Conservation (phyloP, 2,797 vertebrate species). For the Meda fulgida region DNA sequence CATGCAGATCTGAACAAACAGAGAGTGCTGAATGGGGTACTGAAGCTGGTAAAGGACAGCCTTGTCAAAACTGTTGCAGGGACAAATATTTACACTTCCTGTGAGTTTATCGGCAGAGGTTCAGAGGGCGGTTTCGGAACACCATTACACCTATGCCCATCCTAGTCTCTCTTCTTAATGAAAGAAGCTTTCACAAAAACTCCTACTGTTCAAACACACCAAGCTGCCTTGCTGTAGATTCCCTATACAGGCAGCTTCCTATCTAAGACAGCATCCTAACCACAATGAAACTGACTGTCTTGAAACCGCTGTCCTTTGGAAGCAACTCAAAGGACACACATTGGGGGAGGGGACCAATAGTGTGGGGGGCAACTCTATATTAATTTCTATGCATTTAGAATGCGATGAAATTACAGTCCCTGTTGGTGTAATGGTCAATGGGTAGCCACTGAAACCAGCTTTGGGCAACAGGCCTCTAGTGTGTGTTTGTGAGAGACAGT, state of each 20-base stretch:
- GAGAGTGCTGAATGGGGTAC: slow-evolving; percentile 54
- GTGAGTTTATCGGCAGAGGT: slow-evolving; percentile 60
- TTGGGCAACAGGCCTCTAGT: not conserved
- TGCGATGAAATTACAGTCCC: not conserved
- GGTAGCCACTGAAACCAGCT: not conserved
- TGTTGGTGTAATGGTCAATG: not conserved
- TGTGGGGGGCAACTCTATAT: not conserved
- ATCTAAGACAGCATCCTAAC: not conserved
- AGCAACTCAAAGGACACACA: not conserved
- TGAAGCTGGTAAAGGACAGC: slow-evolving; percentile 51
- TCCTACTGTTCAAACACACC: not conserved
- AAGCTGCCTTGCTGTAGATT: not conserved
- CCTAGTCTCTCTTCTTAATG: slow-evolving; percentile 39
- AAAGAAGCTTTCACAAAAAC: slow-evolving; percentile 43
- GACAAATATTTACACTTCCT: slow-evolving; percentile 65
- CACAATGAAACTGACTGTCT: not conserved
- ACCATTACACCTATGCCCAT: slow-evolving; percentile 38
- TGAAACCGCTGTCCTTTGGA: not conserved
- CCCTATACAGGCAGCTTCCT: not conserved
- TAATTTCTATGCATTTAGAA: not conserved
- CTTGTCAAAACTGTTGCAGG: slow-evolving; percentile 54
- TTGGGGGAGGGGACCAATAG: too few species aligned
- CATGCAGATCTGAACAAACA: slow-evolving; percentile 36
- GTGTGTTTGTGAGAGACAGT: not conserved
- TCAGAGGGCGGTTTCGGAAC: slow-evolving; percentile 49